Evolutionary conservation across 2,888 invertebrate species (phyloP).

Genomic region (Lordiphosa fenestrarum): DNA sequence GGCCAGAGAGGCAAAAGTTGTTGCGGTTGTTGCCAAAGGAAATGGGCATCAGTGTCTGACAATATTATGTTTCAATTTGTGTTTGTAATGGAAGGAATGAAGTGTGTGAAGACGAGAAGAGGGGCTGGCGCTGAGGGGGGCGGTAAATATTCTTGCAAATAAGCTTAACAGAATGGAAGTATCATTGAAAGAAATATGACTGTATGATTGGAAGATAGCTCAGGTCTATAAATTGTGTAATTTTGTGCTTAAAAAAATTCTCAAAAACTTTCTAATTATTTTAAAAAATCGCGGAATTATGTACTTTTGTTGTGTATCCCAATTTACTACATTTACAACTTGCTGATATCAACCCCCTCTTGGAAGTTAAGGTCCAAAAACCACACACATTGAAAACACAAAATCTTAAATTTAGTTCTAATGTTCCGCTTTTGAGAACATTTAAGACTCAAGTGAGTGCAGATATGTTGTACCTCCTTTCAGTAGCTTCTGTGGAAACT

Average conservation of each 20-base stretch:
- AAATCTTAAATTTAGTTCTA: too few species aligned
- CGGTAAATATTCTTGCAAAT: constrained; percentile 5
- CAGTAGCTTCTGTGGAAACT: too few species aligned
- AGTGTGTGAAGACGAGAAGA: neutral
- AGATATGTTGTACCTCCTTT: too few species aligned
- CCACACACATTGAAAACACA: too few species aligned
- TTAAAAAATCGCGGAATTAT: too few species aligned
- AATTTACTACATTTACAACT: too few species aligned
- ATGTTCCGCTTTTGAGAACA: too few species aligned
- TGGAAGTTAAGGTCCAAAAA: constrained; percentile 8
- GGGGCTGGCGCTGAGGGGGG: constrained; percentile 14
- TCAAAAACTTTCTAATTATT: too few species aligned
- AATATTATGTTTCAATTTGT: constrained; percentile 74
- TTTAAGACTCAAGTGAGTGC: too few species aligned
- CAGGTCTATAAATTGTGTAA: constrained; percentile 17
- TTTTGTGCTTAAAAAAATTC: too few species aligned
- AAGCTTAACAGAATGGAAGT: neutral
- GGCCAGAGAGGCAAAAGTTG: constrained; percentile 54
- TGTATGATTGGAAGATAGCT: constrained; percentile 53
- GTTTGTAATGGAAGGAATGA: constrained; percentile 16
- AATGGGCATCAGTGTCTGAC: constrained; percentile 75
- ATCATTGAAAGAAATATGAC: constrained; percentile 42
- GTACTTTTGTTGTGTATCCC: too few species aligned
- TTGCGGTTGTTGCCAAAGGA: constrained; percentile 67
- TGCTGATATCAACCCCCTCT: too few species aligned